phyloP scores from a whole-genome alignment of 2,797 vertebrate genomes.

The Ispidina lecontei region DNA sequence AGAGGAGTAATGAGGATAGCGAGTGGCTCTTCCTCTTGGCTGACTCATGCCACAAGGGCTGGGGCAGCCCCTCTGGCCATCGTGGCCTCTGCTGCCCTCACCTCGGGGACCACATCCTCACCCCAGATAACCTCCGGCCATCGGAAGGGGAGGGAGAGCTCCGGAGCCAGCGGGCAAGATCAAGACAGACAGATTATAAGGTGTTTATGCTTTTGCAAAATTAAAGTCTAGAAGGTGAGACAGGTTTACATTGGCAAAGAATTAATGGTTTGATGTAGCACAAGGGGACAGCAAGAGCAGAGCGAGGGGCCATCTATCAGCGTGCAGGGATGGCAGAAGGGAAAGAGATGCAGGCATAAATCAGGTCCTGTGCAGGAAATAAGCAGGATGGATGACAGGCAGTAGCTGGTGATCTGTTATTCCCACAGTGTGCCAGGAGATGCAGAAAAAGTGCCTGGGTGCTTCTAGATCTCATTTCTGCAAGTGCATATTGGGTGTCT shows the following conservation, averaged over 20 bases:
- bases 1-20: not conserved
- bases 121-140: constrained; percentile 26
- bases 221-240: constrained; percentile 63
- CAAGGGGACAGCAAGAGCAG: constrained; percentile 58
- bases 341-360: constrained; percentile 51
- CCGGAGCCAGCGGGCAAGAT: not conserved
- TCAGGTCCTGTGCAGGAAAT: constrained; percentile 33
- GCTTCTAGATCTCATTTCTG: not conserved
- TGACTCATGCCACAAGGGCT: not conserved
- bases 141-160: not conserved
- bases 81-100: not conserved
- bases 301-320: constrained; percentile 59
- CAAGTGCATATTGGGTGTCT: not conserved
- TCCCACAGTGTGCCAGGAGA: not conserved
- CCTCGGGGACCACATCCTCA: not conserved
- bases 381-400: constrained; percentile 54
- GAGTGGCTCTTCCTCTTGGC: not conserved
- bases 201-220: constrained; percentile 65
- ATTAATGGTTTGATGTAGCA: constrained; percentile 60
- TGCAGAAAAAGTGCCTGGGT: constrained; percentile 14
- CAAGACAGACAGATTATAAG: constrained; percentile 52
- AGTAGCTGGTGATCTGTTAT: constrained; percentile 53
- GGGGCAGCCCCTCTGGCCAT: not conserved
- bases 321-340: constrained; percentile 9
- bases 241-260: constrained; percentile 67